A percentile compares a stretch with the other conserved stretches of the same genome.
Evolutionary conservation across 2,113 vertebrate genomes (phyloP).

Genomic region (Plotosus lineatus): DNA sequence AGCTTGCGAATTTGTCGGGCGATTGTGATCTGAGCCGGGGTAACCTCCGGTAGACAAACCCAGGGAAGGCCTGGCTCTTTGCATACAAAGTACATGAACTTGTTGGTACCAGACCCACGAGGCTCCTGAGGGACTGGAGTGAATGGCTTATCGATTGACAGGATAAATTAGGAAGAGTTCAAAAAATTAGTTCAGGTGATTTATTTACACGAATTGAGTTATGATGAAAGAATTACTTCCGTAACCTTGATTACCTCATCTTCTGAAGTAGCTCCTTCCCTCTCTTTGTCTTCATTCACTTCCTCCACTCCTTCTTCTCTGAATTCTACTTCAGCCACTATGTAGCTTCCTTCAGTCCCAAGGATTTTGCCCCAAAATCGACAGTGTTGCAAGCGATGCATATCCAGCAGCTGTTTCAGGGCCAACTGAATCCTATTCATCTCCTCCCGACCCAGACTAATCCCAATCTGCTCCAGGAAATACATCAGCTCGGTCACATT

Average conservation of each 20-base stretch:
- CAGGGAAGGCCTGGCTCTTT: constrained; percentile 85
- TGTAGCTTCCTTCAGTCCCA: constrained; percentile 82
- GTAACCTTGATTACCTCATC: constrained; percentile 39
- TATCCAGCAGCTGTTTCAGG: constrained; percentile 82
- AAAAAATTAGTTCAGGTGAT: no score
- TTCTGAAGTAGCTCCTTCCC: constrained; percentile 41
- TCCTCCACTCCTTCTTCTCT: constrained; percentile 69
- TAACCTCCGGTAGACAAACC: constrained; percentile 85
- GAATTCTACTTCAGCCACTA: constrained; percentile 86
- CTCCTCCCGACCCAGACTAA: constrained; percentile 84
- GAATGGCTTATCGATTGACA: constrained; percentile 76
- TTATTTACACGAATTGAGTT: no score
- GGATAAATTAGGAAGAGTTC: no score
- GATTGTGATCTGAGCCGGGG: constrained; percentile 82
- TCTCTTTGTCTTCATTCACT: constrained; percentile 59
- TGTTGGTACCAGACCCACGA: constrained; percentile 82
- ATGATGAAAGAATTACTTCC: background rate
- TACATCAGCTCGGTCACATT: constrained; percentile 86
- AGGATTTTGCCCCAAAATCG: constrained; percentile 95
- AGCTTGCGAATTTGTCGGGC: constrained; percentile 85
- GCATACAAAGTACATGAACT: constrained; percentile 89
- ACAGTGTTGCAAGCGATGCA: constrained; percentile 78
- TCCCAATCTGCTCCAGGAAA: constrained; percentile 89
- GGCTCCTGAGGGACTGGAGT: constrained; percentile 80
- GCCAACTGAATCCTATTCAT: constrained; percentile 84